A percentile compares a stretch with the other conserved stretches of the same genome.
Conservation (phyloP, 2,888 invertebrate species). For the Gymnoscelis rufifasciata region DNA sequence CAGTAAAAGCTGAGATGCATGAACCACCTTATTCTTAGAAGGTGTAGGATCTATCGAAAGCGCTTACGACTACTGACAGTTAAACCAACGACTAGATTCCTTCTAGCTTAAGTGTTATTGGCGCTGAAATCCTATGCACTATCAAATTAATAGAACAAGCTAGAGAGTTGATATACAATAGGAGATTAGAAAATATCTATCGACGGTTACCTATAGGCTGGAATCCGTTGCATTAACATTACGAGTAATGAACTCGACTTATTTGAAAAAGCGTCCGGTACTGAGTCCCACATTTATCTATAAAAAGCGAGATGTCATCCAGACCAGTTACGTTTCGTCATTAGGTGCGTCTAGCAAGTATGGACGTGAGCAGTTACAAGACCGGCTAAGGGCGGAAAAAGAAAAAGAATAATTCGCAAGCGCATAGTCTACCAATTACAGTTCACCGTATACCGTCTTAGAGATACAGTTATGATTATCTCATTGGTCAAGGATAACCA, state of each 20-base stretch:
- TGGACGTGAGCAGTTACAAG: slow-evolving; percentile 39
- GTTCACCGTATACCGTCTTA: slow-evolving; percentile 13
- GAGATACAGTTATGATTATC: slow-evolving; percentile 15
- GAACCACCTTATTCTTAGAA: slow-evolving; percentile 1
- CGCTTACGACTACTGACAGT: slow-evolving; percentile 4
- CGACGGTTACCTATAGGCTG: neutral
- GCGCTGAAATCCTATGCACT: neutral
- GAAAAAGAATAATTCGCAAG: slow-evolving; percentile 31
- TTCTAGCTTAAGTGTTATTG: slow-evolving; percentile 1
- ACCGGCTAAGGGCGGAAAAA: slow-evolving; percentile 31
- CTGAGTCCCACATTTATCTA: slow-evolving; percentile 7
- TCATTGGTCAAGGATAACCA: slow-evolving; percentile 15
- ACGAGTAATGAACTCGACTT: neutral
- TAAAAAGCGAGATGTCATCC: slow-evolving; percentile 19
- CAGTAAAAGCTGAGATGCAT: slow-evolving; percentile 8
- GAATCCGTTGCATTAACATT: neutral
- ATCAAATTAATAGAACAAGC: slow-evolving; percentile 1
- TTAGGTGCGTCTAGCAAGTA: slow-evolving; percentile 40
- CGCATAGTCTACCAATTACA: slow-evolving; percentile 27
- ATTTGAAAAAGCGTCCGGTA: neutral
- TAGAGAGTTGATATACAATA: neutral
- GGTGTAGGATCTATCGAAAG: neutral
- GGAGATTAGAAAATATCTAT: neutral
- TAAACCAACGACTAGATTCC: neutral
- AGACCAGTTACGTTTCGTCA: slow-evolving; percentile 52